phyloP scores from a whole-genome alignment of 2,888 invertebrate genomes.

The Brachyptera risi region DNA sequence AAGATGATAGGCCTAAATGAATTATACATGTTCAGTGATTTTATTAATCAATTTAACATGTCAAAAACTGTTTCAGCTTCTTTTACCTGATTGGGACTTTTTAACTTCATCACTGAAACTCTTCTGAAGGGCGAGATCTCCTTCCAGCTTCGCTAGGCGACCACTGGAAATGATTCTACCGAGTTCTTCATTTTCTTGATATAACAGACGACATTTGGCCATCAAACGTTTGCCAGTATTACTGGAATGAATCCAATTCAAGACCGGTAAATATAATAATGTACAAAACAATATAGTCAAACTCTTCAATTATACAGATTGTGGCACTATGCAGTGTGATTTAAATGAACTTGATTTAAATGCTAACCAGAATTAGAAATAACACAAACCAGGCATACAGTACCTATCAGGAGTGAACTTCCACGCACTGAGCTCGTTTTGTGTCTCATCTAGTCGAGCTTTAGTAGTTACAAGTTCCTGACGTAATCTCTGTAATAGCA shows the following conservation, averaged over 20 bases:
- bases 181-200: conserved; percentile 96
- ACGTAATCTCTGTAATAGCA: conserved; percentile 84
- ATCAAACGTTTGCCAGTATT: conserved; percentile 96
- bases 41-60: no score
- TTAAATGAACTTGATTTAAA: no score
- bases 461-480: conserved; percentile 86
- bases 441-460: conserved; percentile 91
- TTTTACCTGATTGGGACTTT: conserved; percentile 92
- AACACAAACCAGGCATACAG: conserved; percentile 23
- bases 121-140: conserved; percentile 90
- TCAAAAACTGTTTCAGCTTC: no score
- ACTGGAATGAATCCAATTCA: conserved; percentile 48
- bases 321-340: no score
- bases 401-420: conserved; percentile 98
- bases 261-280: background rate
- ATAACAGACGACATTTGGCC: conserved; percentile 92
- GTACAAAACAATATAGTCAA: background rate
- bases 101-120: conserved; percentile 95
- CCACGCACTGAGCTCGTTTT: conserved; percentile 97
- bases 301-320: background rate
- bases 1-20: no score
- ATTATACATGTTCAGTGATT: no score
- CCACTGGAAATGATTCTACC: conserved; percentile 95
- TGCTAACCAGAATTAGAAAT: background rate
- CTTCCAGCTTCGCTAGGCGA: conserved; percentile 89